Conservation (phyloP, 2,113 vertebrate genomes). For the Xenotilapia leptura region DNA sequence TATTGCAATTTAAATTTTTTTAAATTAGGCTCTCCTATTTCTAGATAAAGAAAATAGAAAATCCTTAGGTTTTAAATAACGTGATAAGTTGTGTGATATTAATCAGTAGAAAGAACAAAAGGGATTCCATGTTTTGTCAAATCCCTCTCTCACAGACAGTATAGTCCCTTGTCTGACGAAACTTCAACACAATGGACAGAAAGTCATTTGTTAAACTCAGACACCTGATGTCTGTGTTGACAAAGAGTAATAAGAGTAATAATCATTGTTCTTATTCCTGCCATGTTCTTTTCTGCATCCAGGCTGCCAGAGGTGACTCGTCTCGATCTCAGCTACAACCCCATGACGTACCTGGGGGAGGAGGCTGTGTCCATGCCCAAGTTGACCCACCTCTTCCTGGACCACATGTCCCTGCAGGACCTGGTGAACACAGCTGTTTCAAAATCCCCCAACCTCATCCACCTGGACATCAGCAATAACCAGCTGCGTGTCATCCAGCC, state of each 20-base stretch:
- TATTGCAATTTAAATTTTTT: background rate
- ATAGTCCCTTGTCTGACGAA: background rate
- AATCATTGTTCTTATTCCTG: background rate
- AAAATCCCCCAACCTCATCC: constrained; percentile 73
- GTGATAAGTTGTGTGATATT: background rate
- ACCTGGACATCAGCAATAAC: constrained; percentile 82
- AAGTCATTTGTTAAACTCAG: background rate
- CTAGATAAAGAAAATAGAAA: background rate
- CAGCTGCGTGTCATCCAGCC: constrained; percentile 81
- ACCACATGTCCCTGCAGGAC: constrained; percentile 86
- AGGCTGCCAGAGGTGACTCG: constrained; percentile 72
- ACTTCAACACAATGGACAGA: background rate
- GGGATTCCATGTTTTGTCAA: background rate
- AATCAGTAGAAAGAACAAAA: background rate
- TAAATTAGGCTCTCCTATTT: background rate
- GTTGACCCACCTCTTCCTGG: constrained; percentile 81
- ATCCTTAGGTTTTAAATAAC: background rate
- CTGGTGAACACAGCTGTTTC: constrained; percentile 75
- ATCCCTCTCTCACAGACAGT: background rate
- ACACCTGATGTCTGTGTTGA: background rate
- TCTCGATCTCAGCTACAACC: constrained; percentile 87
- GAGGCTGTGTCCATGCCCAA: constrained; percentile 81
- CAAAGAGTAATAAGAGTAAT: background rate
- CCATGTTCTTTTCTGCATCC: background rate
- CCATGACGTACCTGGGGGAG: constrained; percentile 83